These are phyloP conservation scores for Lamellibrachia columna DNA, from an alignment of 2,888 invertebrate genomes.

Conservation along the genomic window DNA sequence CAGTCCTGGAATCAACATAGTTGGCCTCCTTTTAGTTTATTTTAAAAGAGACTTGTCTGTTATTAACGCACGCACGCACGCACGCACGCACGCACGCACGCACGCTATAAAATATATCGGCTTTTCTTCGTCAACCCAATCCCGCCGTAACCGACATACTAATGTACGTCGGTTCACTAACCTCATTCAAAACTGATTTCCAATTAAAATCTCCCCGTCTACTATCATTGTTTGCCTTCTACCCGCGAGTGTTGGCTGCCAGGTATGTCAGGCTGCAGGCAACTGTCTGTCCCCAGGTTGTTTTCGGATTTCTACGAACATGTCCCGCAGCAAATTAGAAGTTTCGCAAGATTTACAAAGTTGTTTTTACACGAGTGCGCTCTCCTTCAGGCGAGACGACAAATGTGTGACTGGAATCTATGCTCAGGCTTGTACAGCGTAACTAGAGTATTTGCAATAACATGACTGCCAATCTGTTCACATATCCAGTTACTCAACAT, in stretches of 20 bases:
- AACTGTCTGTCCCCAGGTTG: neutral
- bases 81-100: too few species aligned
- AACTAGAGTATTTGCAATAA: neutral
- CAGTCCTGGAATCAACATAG: too few species aligned
- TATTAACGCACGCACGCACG: too few species aligned
- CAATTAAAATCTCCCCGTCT: neutral
- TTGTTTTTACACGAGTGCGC: neutral
- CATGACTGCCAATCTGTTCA: neutral
- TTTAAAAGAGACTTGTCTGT: too few species aligned
- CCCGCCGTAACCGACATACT: too few species aligned
- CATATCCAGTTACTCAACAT: neutral
- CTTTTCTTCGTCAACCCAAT: too few species aligned
- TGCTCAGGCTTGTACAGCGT: neutral
- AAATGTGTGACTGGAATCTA: neutral
- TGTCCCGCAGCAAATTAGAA: neutral
- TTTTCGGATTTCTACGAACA: neutral
- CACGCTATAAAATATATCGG: too few species aligned
- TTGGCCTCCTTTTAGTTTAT: too few species aligned
- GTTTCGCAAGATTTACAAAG: neutral
- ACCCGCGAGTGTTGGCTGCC: neutral
- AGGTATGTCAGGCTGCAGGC: neutral
- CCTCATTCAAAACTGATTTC: neutral
- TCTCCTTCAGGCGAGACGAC: neutral
- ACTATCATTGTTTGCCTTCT: neutral
- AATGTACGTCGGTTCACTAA: too few species aligned